phyloP scores from a whole-genome alignment of 1,140 invertebrate genomes.

The Drosophila tsacasi region DNA sequence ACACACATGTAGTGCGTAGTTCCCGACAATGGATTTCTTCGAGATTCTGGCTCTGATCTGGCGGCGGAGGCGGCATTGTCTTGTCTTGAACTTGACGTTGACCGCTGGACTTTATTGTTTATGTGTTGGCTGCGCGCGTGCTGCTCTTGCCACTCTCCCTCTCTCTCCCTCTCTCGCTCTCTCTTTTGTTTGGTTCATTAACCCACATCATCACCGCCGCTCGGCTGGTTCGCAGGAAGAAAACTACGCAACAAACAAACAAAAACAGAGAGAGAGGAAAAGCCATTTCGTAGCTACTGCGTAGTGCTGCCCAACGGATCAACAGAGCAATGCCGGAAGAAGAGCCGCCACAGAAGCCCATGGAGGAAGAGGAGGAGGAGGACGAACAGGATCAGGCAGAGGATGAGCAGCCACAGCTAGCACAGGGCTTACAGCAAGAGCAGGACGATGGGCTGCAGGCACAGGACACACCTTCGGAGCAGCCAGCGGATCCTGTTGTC shows the following conservation, averaged over 20 bases:
- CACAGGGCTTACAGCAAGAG: conserved; percentile 18
- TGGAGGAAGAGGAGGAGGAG: conserved; percentile 67
- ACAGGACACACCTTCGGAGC: background rate
- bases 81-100: conserved; percentile 75
- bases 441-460: background rate
- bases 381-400: conserved; percentile 28
- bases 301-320: conserved; percentile 32
- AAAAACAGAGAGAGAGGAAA: conserved; percentile 43
- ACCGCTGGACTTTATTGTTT: conserved; percentile 67
- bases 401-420: conserved; percentile 15
- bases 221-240: conserved; percentile 25
- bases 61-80: conserved; percentile 54
- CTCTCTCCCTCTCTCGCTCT: conserved; percentile 13
- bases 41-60: conserved; percentile 6
- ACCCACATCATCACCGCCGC: conserved; percentile 45
- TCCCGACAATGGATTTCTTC: conserved; percentile 32
- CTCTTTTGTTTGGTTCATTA: conserved; percentile 76
- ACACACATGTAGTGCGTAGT: conserved; percentile 56
- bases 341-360: conserved; percentile 66
- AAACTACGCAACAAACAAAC: conserved; percentile 73
- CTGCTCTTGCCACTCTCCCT: conserved; percentile 16
- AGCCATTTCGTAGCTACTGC: conserved; percentile 26
- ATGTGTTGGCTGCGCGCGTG: conserved; percentile 67
- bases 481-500: background rate
- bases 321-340: conserved; percentile 66